Conservation (phyloP, 2,113 vertebrate genomes). For the Neodon shergylaensis region DNA sequence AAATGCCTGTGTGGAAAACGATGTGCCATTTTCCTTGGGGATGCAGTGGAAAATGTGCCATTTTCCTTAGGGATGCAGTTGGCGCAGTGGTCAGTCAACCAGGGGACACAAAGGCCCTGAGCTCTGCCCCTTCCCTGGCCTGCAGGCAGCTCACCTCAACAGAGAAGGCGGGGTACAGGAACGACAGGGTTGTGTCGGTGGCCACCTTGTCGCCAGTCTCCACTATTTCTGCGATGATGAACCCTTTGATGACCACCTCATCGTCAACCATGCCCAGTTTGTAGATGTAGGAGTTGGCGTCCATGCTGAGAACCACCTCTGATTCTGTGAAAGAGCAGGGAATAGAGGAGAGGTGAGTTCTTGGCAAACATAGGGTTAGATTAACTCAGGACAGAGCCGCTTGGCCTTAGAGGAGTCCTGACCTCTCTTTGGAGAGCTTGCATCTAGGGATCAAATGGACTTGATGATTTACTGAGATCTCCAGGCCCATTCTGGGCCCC, state of each 20-base stretch:
- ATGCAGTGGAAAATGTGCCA: neutral
- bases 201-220: constrained; percentile 58
- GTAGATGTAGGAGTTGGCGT: constrained; percentile 48
- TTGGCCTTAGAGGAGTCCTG: neutral
- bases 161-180: constrained; percentile 79
- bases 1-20: neutral
- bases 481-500: neutral
- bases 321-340: constrained; percentile 61
- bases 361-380: rapidly evolving
- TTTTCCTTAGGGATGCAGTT: neutral
- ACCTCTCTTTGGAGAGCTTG: neutral
- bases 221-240: constrained; percentile 63
- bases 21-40: neutral
- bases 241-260: constrained; percentile 73
- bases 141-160: constrained; percentile 76
- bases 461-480: neutral
- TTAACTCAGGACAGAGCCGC: rapidly evolving
- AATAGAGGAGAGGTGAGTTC: neutral
- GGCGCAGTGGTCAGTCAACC: neutral
- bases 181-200: constrained; percentile 50
- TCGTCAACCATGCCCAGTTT: constrained; percentile 48
- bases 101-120: neutral
- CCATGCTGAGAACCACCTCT: constrained; percentile 75
- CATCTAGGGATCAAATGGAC: neutral
- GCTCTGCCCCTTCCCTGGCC: neutral